Evolutionary conservation across 2,797 vertebrate species (phyloP), one percentile per base, ranked within the genome.

Genomic region (Sardinella longiceps): DNA sequence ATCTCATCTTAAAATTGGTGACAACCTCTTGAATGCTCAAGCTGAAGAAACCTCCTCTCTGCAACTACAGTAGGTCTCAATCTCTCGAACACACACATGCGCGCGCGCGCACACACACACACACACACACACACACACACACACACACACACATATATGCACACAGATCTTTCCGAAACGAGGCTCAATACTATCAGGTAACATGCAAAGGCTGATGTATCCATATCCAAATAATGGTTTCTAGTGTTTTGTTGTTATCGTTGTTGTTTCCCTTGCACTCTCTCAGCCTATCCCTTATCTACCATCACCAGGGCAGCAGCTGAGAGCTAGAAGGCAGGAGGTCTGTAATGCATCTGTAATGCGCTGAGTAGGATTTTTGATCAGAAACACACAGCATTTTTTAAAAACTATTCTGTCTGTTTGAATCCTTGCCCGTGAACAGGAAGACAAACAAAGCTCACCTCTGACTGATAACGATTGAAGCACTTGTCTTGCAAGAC

Each of bases 131-230:
- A 37, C 63, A 30, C 60, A 33, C 60, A 30, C 60, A 30, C n/a
- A 30, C 25, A 11, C 60, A 9, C 66, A 11, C 66, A 37, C 30
- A 74, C 66, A 74, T 25, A 63, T 25, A 30, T 33, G 39, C 28
- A 33, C 66, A 74, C 33, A 74, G 33, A 7, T 3, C 18, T 18
- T 39, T 39, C 66, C 18, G 30, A 33, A 30, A 30, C 14, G 28
- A 74, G 66, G 66, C 15, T 33, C 66, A 58, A 14, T 25, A 25
- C 81, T 46, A 66, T 23, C 25, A 33, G 81, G 60, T 74, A 28
- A 85, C 60, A 80, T 82, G 80, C 43, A 86, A 56, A 70, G 51
- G 30, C 43, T 63, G 77, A 33, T 37, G 5, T 81, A 11, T 84
- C 53, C 45, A 74, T 39, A 0, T 70, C 63, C 46, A 70, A 48